Conservation (phyloP, 2,888 invertebrate genomes). For the Heteromyza rotundicornis region DNA sequence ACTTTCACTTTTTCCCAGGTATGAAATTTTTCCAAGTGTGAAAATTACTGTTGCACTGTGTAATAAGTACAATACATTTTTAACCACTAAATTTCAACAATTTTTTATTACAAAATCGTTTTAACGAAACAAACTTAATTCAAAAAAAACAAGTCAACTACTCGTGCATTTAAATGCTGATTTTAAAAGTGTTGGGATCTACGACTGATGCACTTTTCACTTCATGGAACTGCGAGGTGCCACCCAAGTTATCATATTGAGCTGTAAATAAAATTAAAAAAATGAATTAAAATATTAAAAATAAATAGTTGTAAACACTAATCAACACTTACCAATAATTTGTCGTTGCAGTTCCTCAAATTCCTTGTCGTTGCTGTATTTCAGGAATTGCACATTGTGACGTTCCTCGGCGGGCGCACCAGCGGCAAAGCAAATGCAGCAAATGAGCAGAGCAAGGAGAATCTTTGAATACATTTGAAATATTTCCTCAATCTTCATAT, state of each 20-base stretch:
- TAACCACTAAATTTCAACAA: no score
- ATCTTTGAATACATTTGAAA: no score
- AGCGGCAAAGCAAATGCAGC: constrained; percentile 27
- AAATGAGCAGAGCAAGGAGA: constrained; percentile 31
- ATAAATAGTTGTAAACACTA: neutral
- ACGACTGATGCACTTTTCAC: constrained; percentile 34
- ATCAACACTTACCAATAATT: constrained; percentile 39
- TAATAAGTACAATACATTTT: no score
- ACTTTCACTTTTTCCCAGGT: no score
- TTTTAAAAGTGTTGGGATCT: constrained; percentile 38
- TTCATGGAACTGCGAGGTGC: constrained; percentile 44
- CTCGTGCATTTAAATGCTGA: constrained; percentile 27
- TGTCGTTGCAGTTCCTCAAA: constrained; percentile 43
- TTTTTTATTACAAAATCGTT: no score
- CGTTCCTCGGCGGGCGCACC: constrained; percentile 33
- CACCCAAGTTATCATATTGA: constrained; percentile 50
- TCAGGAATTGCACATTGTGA: constrained; percentile 41
- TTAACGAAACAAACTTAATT: no score
- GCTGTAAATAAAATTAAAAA: constrained; percentile 32
- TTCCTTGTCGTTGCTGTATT: constrained; percentile 45
- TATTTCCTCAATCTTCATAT: no score
- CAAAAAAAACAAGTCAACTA: no score
- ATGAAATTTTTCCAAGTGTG: no score
- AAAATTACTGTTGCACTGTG: no score
- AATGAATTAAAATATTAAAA: neutral